These are phyloP conservation scores for Eilema sororculum DNA, from an alignment of 2,888 invertebrate genomes.

Conservation along the genomic window DNA sequence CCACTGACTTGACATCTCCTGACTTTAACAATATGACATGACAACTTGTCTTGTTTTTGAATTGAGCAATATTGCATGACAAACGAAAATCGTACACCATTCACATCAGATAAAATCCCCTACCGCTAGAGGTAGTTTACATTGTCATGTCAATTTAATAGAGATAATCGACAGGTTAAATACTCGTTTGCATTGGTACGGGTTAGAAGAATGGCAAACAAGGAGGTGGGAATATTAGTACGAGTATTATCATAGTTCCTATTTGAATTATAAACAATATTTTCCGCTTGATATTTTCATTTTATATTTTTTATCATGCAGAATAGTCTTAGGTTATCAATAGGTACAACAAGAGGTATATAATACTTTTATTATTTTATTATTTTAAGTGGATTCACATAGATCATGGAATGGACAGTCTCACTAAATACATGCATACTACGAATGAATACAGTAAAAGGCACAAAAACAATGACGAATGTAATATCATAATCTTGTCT, in stretches of 20 bases:
- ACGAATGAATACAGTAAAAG: not conserved
- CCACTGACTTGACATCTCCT: slow-evolving; percentile 10
- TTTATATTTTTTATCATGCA: no score
- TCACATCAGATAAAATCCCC: slow-evolving; percentile 4
- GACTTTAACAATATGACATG: slow-evolving; percentile 16
- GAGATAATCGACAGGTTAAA: not conserved
- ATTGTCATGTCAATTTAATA: slow-evolving; percentile 6
- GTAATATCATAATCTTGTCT: not conserved
- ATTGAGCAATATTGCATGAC: slow-evolving; percentile 5
- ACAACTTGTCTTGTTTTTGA: not conserved
- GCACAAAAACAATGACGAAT: not conserved
- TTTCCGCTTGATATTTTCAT: no score
- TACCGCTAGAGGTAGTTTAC: not conserved
- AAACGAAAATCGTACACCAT: slow-evolving; percentile 12
- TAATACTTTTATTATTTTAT: no score
- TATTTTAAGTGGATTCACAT: not conserved
- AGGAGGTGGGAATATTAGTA: not conserved
- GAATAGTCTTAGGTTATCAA: no score
- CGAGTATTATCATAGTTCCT: no score
- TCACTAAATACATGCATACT: not conserved
- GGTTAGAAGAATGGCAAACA: not conserved
- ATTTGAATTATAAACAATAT: no score
- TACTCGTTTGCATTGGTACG: not conserved
- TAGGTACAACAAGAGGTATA: no score
- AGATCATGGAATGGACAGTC: not conserved